Percentiles rank a stretch among this genome's conserved stretches.
phyloP scores from a whole-genome alignment of 2,113 vertebrate genomes.

The Lanius ludovicianus region DNA sequence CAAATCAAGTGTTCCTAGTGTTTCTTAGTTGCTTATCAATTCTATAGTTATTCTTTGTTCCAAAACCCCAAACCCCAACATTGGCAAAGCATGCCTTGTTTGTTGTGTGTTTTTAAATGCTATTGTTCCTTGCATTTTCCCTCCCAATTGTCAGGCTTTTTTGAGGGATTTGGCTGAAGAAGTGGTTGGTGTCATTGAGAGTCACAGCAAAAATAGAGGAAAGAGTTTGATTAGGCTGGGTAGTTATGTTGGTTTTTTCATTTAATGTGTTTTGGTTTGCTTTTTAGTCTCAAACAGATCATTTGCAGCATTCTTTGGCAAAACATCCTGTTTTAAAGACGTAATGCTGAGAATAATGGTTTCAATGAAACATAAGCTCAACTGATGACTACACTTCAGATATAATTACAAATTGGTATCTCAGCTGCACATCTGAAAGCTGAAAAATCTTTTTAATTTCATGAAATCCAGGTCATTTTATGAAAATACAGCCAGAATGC shows the following conservation, averaged over 20 bases:
- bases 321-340: not conserved
- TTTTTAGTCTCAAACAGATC: not conserved
- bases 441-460: constrained; percentile 22
- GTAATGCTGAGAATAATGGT: not conserved
- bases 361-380: not conserved
- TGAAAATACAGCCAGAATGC: not conserved
- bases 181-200: not conserved
- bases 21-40: not conserved
- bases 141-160: not conserved
- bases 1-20: not conserved
- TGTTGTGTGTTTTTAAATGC: not conserved
- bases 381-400: not conserved
- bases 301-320: not conserved
- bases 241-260: not conserved
- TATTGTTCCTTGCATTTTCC: not conserved
- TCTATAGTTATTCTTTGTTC: not conserved
- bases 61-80: not conserved
- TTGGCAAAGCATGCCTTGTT: not conserved
- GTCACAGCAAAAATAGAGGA: not conserved
- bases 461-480: not conserved
- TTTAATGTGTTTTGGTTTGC: not conserved
- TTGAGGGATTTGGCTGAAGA: not conserved
- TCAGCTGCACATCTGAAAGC: not conserved
- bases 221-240: not conserved
- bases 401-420: not conserved